Base-by-base conservation (phyloP, 2,888 invertebrate species). In the Cyrtodaria siliqua region DNA sequence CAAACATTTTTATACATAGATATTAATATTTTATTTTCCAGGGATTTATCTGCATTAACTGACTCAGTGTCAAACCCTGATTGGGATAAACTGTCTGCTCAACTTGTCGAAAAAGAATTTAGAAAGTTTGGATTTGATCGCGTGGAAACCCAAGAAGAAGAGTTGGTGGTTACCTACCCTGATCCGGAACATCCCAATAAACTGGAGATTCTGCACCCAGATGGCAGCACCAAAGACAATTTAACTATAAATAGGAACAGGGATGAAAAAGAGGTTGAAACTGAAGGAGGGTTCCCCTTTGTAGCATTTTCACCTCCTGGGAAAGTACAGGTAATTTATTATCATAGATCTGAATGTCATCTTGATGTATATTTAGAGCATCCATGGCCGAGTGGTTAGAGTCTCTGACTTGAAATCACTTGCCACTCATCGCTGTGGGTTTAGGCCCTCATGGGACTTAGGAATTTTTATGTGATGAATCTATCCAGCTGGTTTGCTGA, bases 271-370 rank as follows among this genome's bases (percentile, higher is more conserved):
- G 61, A 16, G 2, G 29, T 49, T 9, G 47, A 55, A 49, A 40
- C 27, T 33, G 20, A 52, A 26, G 16, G 40, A 23, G 9, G 23
- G 47, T n/a, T 44, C 18, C 33, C 50, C 18, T 62, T 50, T 78
- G 84, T 86, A 3, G 86, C 84, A 0, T 87, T 74, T 66, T 84
- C 88, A n/a, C 83, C 86, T 1, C 70, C 83, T 52, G 88, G 86
- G 16, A 71, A 72, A 26, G 87, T 84, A 1, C 69, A 87, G 86
- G 90, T 91, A 69, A 74, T 52, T n/a, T n/a, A 50, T 9, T 27
- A 42, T 53, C 24, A 26, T 14, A 14, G n/a, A n/a, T n/a, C n/a
- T n/a, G n/a, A n/a, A n/a, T n/a, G n/a, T n/a, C n/a, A n/a, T n/a
- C n/a, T n/a, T n/a, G n/a, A n/a, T n/a, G n/a, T n/a, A n/a, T n/a